phyloP scores from a whole-genome alignment of 2,797 vertebrate species.

The Rhinichthys osculus region DNA sequence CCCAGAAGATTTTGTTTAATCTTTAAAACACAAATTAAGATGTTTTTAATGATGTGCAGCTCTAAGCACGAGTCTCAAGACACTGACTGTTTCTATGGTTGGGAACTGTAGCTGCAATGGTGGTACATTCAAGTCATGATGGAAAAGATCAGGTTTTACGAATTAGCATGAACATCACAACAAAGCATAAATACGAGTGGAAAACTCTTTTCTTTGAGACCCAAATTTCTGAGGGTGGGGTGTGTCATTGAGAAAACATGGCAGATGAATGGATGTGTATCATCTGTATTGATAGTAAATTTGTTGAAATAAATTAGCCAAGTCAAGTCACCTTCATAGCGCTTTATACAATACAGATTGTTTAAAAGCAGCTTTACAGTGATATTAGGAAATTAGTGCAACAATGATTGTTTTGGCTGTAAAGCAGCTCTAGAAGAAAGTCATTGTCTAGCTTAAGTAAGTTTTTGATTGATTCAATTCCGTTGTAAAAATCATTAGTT shows the following conservation, averaged over 20 bases:
- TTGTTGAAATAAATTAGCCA: background rate
- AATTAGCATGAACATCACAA: background rate
- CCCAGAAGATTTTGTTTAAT: background rate
- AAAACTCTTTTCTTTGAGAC: too few species aligned
- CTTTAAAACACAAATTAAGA: background rate
- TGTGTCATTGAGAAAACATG: background rate
- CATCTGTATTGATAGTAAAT: background rate
- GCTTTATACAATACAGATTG: too few species aligned
- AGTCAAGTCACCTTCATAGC: too few species aligned
- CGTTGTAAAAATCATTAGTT: too few species aligned
- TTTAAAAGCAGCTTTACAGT: too few species aligned
- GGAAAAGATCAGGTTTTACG: background rate
- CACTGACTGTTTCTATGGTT: background rate
- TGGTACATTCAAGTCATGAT: background rate
- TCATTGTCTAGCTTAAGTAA: too few species aligned
- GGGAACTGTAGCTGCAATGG: background rate
- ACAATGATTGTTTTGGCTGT: too few species aligned
- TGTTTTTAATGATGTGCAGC: background rate
- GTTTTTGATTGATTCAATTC: too few species aligned
- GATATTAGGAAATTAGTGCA: too few species aligned
- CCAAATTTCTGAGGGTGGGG: background rate
- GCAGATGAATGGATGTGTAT: background rate
- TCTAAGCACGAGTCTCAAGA: background rate
- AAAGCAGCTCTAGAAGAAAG: too few species aligned
- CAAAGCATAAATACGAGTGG: background rate